Percentiles rank a stretch among this genome's conserved stretches.
Evolutionary conservation across 2,797 vertebrate species (phyloP).

Genomic region (Alcedo atthis): DNA sequence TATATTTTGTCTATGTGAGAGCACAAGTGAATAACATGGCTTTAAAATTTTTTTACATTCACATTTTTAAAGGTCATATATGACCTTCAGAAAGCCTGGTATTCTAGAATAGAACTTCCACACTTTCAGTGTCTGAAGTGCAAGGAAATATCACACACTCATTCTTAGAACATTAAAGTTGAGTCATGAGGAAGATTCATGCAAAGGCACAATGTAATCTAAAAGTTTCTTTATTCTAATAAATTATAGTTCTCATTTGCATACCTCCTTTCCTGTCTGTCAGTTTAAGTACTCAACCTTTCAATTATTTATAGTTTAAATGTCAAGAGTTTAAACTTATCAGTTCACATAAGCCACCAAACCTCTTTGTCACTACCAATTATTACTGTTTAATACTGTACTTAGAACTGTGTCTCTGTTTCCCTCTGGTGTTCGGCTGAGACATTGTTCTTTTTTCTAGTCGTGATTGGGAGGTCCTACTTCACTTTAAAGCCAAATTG

Average conservation of each 20-base stretch:
- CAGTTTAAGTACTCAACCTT: not conserved
- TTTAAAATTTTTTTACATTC: constrained; percentile 5
- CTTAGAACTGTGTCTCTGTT: constrained; percentile 5
- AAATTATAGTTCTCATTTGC: not conserved
- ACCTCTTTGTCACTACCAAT: not conserved
- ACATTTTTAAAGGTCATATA: not conserved
- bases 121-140: not conserved
- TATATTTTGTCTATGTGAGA: constrained; percentile 26
- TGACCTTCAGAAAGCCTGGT: not conserved
- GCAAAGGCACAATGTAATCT: not conserved
- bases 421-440: constrained; percentile 56
- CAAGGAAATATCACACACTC: not conserved
- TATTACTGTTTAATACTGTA: not conserved
- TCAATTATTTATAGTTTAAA: not conserved
- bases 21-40: not conserved
- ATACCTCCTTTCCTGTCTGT: not conserved
- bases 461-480: not conserved
- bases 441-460: not conserved
- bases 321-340: not conserved
- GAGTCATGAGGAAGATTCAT: not conserved
- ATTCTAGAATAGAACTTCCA: not conserved
- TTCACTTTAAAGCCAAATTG: not conserved
- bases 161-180: not conserved
- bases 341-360: not conserved
- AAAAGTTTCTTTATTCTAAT: not conserved